phyloP scores from a whole-genome alignment of 2,113 vertebrate species.

The Miniopterus natalensis region DNA sequence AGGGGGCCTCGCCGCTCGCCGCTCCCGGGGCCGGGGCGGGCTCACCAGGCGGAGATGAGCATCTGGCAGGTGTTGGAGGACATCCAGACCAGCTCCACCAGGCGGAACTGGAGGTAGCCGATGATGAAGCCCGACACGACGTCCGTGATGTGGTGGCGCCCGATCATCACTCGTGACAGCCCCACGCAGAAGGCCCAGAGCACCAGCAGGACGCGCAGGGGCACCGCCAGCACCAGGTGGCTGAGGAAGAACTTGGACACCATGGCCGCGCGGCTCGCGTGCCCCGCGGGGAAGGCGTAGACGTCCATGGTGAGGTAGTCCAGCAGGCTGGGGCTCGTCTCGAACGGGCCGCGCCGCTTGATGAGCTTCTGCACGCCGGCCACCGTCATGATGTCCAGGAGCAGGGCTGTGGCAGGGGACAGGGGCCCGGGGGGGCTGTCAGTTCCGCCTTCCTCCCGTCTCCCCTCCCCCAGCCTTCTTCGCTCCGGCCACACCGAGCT shows the following conservation, averaged over 20 bases:
- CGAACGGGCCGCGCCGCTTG: slow-evolving; percentile 94
- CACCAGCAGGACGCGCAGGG: slow-evolving; percentile 94
- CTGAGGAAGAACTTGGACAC: slow-evolving; percentile 97
- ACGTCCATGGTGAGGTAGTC: slow-evolving; percentile 96
- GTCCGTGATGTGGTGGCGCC: slow-evolving; percentile 96
- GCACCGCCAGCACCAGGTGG: slow-evolving; percentile 97
- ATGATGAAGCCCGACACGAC: slow-evolving; percentile 94
- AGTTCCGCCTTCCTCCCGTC: accelerated
- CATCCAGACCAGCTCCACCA: slow-evolving; percentile 98
- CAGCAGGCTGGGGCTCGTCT: slow-evolving; percentile 92
- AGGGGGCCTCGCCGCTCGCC: too few species aligned
- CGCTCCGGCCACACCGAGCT: accelerated
- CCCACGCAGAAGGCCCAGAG: slow-evolving; percentile 97
- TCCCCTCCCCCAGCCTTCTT: accelerated
- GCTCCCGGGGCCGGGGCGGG: accelerated
- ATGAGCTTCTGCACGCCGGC: slow-evolving; percentile 95
- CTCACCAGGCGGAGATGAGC: slow-evolving; percentile 95
- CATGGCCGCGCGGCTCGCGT: slow-evolving; percentile 96
- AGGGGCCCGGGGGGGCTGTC: background rate
- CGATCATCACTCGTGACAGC: slow-evolving; percentile 95
- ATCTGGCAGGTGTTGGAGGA: slow-evolving; percentile 96
- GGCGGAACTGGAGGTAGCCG: slow-evolving; percentile 95
- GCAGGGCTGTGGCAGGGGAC: slow-evolving; percentile 88
- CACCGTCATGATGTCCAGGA: slow-evolving; percentile 95
- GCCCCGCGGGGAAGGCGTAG: slow-evolving; percentile 96